Conservation (phyloP, 1,140 invertebrate genomes). For the Platyscapa corneri region DNA sequence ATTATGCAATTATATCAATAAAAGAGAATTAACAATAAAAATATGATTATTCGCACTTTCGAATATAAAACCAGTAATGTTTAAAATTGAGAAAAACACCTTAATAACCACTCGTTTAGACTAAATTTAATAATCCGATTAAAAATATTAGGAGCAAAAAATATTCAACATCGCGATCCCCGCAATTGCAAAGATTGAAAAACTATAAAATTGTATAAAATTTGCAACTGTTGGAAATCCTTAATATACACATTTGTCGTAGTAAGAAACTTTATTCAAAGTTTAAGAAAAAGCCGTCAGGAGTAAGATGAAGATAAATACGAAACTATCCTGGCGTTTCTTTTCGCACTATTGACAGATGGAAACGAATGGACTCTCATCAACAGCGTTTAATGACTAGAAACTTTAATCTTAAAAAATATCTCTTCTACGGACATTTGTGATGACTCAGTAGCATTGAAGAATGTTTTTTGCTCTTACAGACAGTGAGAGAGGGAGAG, state of each 20-base stretch:
- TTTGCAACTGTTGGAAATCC: background rate
- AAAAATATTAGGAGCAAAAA: background rate
- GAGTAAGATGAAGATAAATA: constrained; percentile 21
- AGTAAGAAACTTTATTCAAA: background rate
- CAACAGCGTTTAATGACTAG: constrained; percentile 41
- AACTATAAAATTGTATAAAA: background rate
- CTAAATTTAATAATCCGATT: background rate
- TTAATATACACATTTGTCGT: background rate
- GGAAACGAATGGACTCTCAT: constrained; percentile 35
- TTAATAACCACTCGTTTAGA: background rate
- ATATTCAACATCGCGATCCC: background rate
- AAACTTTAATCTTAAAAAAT: constrained; percentile 45
- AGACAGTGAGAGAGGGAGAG: background rate
- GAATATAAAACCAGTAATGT: too few relatives aligned
- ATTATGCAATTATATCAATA: too few relatives aligned
- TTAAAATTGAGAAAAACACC: too few relatives aligned
- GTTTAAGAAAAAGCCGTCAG: background rate
- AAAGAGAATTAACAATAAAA: too few relatives aligned
- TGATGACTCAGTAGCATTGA: constrained; percentile 50
- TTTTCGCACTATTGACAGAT: constrained; percentile 40
- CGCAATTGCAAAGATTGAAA: background rate
- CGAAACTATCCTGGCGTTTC: background rate
- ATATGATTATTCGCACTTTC: too few relatives aligned
- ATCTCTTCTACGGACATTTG: constrained; percentile 55
- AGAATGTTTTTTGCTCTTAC: constrained; percentile 36